Evolutionary conservation across 2,113 vertebrate genomes (phyloP), one percentile per base, ranked within the genome.

Genomic region (Sphaerodactylus townsendi): DNA sequence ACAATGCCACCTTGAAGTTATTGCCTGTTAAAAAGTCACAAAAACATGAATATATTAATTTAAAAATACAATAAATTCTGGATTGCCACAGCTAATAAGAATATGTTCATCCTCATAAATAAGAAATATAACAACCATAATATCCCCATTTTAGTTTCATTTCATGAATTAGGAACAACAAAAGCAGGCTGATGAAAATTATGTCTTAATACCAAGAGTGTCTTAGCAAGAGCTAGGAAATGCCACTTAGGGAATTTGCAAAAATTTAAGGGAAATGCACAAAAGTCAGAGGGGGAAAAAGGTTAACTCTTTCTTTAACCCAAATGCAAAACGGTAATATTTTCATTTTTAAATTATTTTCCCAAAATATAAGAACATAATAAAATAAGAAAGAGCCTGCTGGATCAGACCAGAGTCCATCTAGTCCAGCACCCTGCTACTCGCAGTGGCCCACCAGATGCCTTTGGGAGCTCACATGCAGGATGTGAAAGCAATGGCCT

Each of bases 11-110:
- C 74, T 83, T 79, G 85, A 92, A 93, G 91, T 91, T 93, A 89
- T 75, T 89, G 81, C 87, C 96, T 96, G 93, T 95, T 86, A 92
- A 93, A 86, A 93, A 94, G 37, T 82, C 75, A 94, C 85, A 95
- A 89, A 56, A 89, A 90, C 30, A 93, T 9, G 76, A 90, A 90
- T 88, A 83, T 71, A 77, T 95, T 95, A 94, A 93, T 91, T 90
- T 88, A 91, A 87, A n/a, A 91, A 89, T 3, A 77, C 10, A 92
- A 86, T 65, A 89, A 86, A 90, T 4, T 85, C 59, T 71, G 83
- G 89, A 93, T 82, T 93, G 56, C 30, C 86, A 88, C 64, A 92
- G 41, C 23, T 92, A 94, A 83, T 92, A 92, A 84, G 6, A 76
- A 80, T 83, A 0, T 74, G 87, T 89, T 86, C 79, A 76, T 68